A percentile compares a stretch with the other conserved stretches of the same genome.
Evolutionary conservation across 2,888 invertebrate genomes (phyloP).

Genomic region (Polydrusus cervinus): DNA sequence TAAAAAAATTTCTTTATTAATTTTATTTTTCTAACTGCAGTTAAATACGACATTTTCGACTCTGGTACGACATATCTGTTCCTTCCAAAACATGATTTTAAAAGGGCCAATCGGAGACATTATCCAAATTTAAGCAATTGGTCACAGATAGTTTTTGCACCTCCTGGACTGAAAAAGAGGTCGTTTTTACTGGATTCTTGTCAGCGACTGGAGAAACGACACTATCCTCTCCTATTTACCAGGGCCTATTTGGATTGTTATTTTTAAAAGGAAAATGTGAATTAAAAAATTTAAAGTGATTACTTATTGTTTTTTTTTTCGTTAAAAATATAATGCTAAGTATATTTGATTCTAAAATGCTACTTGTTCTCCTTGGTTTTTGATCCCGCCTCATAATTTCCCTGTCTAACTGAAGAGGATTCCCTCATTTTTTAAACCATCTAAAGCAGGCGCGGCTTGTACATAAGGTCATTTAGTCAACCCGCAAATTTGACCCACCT

Average conservation of each 20-base stretch:
- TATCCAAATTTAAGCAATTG: conserved; percentile 44
- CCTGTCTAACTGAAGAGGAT: too few species aligned
- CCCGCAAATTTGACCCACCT: too few species aligned
- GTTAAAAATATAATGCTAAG: too few species aligned
- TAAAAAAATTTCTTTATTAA: too few species aligned
- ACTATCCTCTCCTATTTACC: conserved; percentile 39
- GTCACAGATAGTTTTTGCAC: conserved; percentile 44
- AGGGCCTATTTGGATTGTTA: conserved; percentile 51
- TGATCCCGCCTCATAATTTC: too few species aligned
- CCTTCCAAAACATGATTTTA: conserved; percentile 47
- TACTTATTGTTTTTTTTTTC: too few species aligned
- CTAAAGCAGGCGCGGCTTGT: too few species aligned
- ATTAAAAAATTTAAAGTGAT: too few species aligned
- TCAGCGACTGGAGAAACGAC: conserved; percentile 33
- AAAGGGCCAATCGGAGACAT: conserved; percentile 39
- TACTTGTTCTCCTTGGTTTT: too few species aligned
- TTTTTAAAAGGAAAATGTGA: conserved; percentile 46
- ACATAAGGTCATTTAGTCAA: too few species aligned
- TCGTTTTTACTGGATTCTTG: conserved; percentile 16
- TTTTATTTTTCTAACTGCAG: neutral
- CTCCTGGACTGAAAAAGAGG: conserved; percentile 16
- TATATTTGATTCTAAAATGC: too few species aligned
- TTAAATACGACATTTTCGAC: conserved; percentile 29
- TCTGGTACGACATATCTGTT: conserved; percentile 42
- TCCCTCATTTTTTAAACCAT: too few species aligned